Evolutionary conservation across 1,140 invertebrate species (phyloP).

Genomic region (Pseudomyrmex concolor): DNA sequence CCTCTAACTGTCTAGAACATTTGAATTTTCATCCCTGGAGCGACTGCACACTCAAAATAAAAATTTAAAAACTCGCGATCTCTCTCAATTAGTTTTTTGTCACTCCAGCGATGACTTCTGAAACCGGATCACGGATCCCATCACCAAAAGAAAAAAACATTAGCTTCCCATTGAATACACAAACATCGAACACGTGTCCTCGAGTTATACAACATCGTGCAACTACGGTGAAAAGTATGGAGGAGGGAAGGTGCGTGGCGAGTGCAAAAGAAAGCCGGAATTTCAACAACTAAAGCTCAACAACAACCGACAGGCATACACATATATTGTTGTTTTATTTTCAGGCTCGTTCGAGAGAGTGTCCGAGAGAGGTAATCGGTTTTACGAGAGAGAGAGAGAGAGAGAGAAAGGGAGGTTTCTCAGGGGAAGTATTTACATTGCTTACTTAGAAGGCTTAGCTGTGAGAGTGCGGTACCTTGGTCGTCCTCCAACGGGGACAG

Average conservation of each 20-base stretch:
- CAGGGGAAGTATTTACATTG: slow-evolving; percentile 82
- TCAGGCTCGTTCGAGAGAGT: slow-evolving; percentile 5
- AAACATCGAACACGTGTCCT: slow-evolving; percentile 7
- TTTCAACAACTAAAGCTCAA: slow-evolving; percentile 33
- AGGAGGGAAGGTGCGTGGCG: not conserved
- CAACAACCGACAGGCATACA: slow-evolving; percentile 6
- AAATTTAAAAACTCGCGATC: not conserved
- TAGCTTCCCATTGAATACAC: not conserved
- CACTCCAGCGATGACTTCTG: slow-evolving; percentile 3
- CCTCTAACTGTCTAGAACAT: slow-evolving; percentile 2
- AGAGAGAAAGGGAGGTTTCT: slow-evolving; percentile 65
- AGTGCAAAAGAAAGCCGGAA: slow-evolving; percentile 6
- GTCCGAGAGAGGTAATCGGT: slow-evolving; percentile 40
- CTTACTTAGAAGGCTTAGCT: slow-evolving; percentile 84
- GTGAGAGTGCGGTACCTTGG: slow-evolving; percentile 84
- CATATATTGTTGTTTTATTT: slow-evolving; percentile 1
- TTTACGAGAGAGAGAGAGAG: slow-evolving; percentile 8
- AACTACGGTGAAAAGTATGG: not conserved
- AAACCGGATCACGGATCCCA: not conserved
- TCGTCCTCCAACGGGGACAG: slow-evolving; percentile 85
- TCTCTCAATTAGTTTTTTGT: not conserved
- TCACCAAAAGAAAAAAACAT: not conserved
- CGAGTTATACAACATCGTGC: not conserved
- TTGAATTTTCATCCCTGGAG: slow-evolving; percentile 22
- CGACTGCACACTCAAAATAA: not conserved